Percentiles rank a stretch among this genome's conserved stretches.
These are phyloP conservation scores for Acanthisitta chloris DNA, from an alignment of 2,113 vertebrate genomes.

Conservation along the genomic window DNA sequence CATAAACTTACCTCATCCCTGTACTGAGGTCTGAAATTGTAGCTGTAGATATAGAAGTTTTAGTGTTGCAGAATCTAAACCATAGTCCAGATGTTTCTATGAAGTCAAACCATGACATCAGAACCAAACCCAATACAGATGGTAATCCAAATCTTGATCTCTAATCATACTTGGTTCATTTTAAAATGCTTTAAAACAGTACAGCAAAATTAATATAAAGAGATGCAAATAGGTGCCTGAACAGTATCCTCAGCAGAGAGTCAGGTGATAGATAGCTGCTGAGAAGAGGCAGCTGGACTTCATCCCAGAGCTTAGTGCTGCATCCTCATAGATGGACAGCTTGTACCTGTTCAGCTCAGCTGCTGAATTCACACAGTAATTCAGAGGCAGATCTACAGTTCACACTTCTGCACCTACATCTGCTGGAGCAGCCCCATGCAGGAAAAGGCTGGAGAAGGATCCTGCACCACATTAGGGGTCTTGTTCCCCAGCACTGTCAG, in stretches of 20 bases:
- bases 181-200: neutral
- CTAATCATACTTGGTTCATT: neutral
- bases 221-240: neutral
- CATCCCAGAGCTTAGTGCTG: neutral
- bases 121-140: neutral
- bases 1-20: neutral
- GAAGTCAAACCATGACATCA: neutral
- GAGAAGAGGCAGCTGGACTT: neutral
- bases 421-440: neutral
- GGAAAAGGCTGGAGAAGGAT: neutral
- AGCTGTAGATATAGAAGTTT: neutral
- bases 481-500: neutral
- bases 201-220: neutral
- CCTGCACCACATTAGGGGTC: accelerated
- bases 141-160: neutral
- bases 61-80: neutral
- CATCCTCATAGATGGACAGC: neutral
- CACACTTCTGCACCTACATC: neutral
- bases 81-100: neutral
- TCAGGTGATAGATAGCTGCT: neutral
- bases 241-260: neutral
- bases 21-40: neutral
- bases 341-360: neutral
- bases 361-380: neutral
- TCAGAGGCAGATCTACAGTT: neutral